A percentile compares a stretch with the other conserved stretches of the same genome.
phyloP scores from a whole-genome alignment of 2,888 invertebrate species.

The Kuschelorhynchus macadamiae region DNA sequence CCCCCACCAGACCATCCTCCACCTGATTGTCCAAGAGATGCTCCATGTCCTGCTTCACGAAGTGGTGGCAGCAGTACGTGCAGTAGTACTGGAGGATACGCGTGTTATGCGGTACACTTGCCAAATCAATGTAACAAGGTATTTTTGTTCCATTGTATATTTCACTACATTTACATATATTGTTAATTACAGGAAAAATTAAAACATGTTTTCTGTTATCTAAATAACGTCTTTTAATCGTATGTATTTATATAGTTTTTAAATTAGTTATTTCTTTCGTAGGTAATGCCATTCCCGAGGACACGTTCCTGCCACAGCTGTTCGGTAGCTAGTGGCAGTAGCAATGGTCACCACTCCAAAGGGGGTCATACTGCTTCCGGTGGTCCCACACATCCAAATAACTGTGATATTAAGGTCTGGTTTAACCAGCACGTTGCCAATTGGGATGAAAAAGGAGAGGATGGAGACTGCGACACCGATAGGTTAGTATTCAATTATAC shows the following conservation, averaged over 20 bases:
- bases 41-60: conserved; percentile 61
- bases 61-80: conserved; percentile 65
- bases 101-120: conserved; percentile 67
- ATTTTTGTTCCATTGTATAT: too few species aligned
- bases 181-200: too few species aligned
- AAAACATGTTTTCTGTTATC: too few species aligned
- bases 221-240: too few species aligned
- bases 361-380: conserved; percentile 58
- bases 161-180: too few species aligned
- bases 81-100: conserved; percentile 65
- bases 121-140: conserved; percentile 60
- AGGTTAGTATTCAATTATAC: too few species aligned
- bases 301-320: conserved; percentile 65
- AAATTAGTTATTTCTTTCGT: conserved; percentile 13
- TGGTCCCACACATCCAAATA: conserved; percentile 56
- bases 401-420: conserved; percentile 66
- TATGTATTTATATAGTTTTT: too few species aligned
- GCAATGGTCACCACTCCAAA: conserved; percentile 59
- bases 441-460: conserved; percentile 65
- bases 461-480: conserved; percentile 69
- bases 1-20: conserved; percentile 76
- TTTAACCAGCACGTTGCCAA: conserved; percentile 61
- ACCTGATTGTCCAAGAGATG: conserved; percentile 69
- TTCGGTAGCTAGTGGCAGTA: conserved; percentile 66
- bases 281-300: conserved; percentile 57